phyloP scores from a whole-genome alignment of 2,113 vertebrate species.

The Carassius carassius region DNA sequence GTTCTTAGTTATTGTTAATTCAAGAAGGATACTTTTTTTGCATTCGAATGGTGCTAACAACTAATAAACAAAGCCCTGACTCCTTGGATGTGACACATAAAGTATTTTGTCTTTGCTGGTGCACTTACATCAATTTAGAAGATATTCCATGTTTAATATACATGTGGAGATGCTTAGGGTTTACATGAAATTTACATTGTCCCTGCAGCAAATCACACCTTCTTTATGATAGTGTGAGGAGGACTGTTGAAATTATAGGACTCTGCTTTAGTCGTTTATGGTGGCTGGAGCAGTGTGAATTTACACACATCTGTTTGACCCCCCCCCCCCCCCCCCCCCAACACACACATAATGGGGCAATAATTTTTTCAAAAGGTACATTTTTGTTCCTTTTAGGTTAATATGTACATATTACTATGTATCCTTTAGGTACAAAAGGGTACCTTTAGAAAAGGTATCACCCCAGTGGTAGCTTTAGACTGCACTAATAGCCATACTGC shows the following conservation, averaged over 20 bases:
- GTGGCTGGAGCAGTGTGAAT: conserved; percentile 21
- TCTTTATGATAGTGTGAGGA: not conserved
- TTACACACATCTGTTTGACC: conserved; percentile 60
- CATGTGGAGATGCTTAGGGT: not conserved
- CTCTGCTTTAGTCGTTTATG: conserved; percentile 30
- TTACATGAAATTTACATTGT: not conserved
- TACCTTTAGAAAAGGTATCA: no score
- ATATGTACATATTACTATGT: no score
- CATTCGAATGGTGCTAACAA: not conserved
- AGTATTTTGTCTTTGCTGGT: not conserved
- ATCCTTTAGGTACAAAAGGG: no score
- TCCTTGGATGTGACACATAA: no score
- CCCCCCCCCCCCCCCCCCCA: no score
- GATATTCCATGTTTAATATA: not conserved
- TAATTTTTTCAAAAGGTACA: no score
- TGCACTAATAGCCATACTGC: no score
- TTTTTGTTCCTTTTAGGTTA: no score
- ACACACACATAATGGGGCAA: no score
- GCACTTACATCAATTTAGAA: not conserved
- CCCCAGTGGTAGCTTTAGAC: no score
- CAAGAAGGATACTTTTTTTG: not conserved
- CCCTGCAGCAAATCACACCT: not conserved
- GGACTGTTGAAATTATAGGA: not conserved
- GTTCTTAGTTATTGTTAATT: no score
- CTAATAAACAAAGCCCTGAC: not conserved